Base-by-base conservation (phyloP, 23 tunicate genomes). In the Clavelina lepadiformis region DNA sequence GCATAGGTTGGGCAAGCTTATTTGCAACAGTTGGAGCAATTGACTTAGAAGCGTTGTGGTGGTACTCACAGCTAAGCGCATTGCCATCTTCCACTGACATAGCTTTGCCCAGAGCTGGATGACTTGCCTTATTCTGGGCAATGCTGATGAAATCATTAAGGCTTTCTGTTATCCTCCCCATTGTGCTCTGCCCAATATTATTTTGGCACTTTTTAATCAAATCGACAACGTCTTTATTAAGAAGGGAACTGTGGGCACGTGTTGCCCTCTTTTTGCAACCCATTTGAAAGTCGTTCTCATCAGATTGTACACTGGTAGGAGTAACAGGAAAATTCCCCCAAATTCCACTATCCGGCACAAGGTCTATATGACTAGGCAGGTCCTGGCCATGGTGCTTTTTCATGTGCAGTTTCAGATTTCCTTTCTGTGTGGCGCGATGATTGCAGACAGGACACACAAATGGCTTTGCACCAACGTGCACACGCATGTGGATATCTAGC, bases 401-500 rank as follows among this genome's bases (percentile, higher is more conserved):
- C 84, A 91, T 81, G 67, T 91, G 98, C 31, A 91, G 68, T 65
- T 91, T 91, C 57, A 91, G 33, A 53, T 83, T 83, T 1, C 98
- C 85, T 64, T 91, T 91, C 46, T 91, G 98, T 25, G 98, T 83
- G 20, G 93, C 86, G 8, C 98, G 62, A 51, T 83, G 86, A 0
- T 94, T 69, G 68, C 93, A 91, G 21, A 83, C 72, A 2, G 98
- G 83, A 51, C 98, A 91, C 27, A 66, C 85, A 56, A 91, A 91
- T 3, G 98, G 98, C 44, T 83, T 83, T 13, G 93, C 98, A 1
- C 91, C 91, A 0, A 83, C 93, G 38, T 91, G 98, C 1, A 91
- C 98, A 4, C 92, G 56, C 92, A 91, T 91, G 71, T 91, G 98
- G 31, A 91, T 91, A 57, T 91, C 98, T 24, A 91, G 79, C 34